Evolutionary conservation across 2,113 vertebrate species (phyloP), one percentile per base, ranked within the genome.

Genomic region (Phylloscopus trochilus): DNA sequence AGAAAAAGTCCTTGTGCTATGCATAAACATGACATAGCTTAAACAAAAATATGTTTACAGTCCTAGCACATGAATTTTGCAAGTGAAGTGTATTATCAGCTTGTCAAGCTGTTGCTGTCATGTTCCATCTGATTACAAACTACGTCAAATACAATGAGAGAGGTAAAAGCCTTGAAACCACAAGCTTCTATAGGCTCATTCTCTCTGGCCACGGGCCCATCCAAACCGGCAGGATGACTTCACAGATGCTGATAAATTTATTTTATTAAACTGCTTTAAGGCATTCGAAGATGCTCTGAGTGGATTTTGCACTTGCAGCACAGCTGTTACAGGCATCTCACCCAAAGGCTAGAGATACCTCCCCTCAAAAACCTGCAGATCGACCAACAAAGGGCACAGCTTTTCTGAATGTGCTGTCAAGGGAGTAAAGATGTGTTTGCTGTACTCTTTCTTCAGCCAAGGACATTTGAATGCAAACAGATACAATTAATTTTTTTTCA

Each of bases 61-160:
- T 77, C 75, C 74, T 89, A 85, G 59, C 75, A 52, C 52, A 80
- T 67, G 52, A 83, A 82, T 93, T 92, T 88, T 95, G 62, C 78
- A 90, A 96, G 88, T 86, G 72, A 94, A 92, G 75, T 83, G 70
- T 94, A 90, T 96, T 80, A 95, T 89, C 90, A 94, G 43, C 68
- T 84, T 89, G 86, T 95, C 88, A 91, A 79, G 92, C 75, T 95
- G 75, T 35, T 94, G 76, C 84, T 94, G 96, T 94, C 92, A 84
- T 43, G 78, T 94, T 96, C 83, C 91, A 95, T 95, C 75, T 87
- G 78, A 91, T 94, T 82, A 72, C 86, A 95, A 92, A 86, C 67
- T 33, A 69, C 1, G 0, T 90, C 82, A 79, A 79, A 96, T 33
- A 56, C 37, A 93, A 74, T 8, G n/a, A 47, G 75, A 93, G 73